These are phyloP conservation scores for Brachystomella parvula DNA, from an alignment of 1,140 invertebrate species.

Conservation along the genomic window DNA sequence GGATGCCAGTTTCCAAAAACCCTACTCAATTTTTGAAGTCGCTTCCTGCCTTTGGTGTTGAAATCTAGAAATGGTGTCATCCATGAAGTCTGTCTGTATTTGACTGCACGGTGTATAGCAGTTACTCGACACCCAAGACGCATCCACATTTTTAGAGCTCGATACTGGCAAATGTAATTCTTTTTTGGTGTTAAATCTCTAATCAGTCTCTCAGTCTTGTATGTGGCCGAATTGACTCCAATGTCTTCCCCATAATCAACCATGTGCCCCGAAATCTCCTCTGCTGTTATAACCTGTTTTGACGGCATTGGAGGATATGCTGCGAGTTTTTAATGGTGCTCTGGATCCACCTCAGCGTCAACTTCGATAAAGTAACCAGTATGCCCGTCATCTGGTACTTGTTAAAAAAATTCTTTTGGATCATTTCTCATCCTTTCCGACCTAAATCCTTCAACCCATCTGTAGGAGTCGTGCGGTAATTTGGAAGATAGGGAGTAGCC, in stretches of 20 bases:
- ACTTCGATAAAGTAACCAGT: slow-evolving; percentile 5
- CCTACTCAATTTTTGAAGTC: background rate
- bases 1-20: background rate
- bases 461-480: slow-evolving; percentile 27
- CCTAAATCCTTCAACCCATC: background rate
- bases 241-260: background rate
- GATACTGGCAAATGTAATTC: background rate
- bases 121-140: background rate
- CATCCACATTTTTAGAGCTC: slow-evolving; percentile 2
- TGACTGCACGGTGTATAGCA: background rate
- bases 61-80: slow-evolving; percentile 6
- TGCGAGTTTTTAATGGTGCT: background rate
- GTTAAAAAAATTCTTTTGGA: background rate
- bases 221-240: background rate
- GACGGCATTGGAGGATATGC: slow-evolving; percentile 11
- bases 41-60: background rate
- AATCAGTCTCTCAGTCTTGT: slow-evolving; percentile 5
- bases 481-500: background rate
- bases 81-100: background rate
- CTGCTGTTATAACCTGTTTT: background rate
- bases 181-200: background rate
- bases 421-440: background rate
- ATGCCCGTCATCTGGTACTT: background rate
- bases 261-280: slow-evolving; percentile 15
- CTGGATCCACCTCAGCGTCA: background rate